Evolutionary conservation across 2,888 invertebrate species (phyloP), one percentile per base, ranked within the genome.

Genomic region (Patella pellucida): DNA sequence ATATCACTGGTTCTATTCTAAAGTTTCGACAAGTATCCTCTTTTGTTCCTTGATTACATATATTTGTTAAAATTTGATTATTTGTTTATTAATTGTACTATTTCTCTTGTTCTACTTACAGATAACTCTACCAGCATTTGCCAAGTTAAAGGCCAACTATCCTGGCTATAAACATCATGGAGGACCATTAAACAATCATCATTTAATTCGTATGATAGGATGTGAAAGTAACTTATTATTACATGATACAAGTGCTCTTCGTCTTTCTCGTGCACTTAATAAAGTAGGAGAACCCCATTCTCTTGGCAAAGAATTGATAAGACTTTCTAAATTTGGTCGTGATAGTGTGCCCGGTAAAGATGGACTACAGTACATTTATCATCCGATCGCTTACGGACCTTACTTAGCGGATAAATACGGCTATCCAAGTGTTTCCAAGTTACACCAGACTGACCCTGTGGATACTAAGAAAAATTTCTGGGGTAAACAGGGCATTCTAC

Each of bases 401-500:
- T 90, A 83, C 79, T 73, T 90, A 71, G 89, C 89, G 0, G 87
- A 87, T 68, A 89, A 87, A 80, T 90, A 90, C 78, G 88, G 89
- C 7, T 88, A 88, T 75, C 89, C 89, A 14, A 85, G 80, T 23
- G 84, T 88, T 62, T 84, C 86, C 68, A 87, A 85, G 74, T 77
- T 87, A 31, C 86, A 87, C 75, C 83, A 84, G 72, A 77, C 78
- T 52, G 87, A 88, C 75, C 88, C 87, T 0, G 68, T 81, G 16
- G 76, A 82, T 72, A 86, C 86, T 5, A 87, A 86, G 81, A 84
- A 85, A 77, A 85, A 82, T 68, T 88, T 90, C 74, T 85, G 83
- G 82, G 87, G 86, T 41, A 87, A 87, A 72, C 89, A 88, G 73
- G 90, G 90, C 7, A 87, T 90, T 50, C 82, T 90, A 51, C 79